phyloP scores from a whole-genome alignment of 2,797 vertebrate species.

The Acanthurus lineatus region DNA sequence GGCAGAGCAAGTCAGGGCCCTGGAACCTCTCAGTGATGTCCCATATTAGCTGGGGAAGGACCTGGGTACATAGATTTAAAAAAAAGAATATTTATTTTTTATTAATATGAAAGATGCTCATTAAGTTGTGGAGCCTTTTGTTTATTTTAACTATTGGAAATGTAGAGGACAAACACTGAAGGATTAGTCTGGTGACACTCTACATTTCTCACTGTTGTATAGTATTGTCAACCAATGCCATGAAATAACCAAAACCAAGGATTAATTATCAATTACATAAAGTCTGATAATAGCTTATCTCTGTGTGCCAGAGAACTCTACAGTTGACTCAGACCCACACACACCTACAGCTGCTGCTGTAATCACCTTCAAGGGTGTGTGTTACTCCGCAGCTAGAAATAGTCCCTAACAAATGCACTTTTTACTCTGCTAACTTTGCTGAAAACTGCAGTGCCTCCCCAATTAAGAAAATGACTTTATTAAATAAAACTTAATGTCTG shows the following conservation, averaged over 20 bases:
- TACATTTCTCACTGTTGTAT: background rate
- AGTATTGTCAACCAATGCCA: background rate
- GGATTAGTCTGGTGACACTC: background rate
- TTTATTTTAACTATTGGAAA: background rate
- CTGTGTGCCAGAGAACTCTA: background rate
- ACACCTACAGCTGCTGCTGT: background rate
- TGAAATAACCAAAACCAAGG: background rate
- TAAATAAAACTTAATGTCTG: background rate
- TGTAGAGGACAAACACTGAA: background rate
- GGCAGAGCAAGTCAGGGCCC: conserved; percentile 93
- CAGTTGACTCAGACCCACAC: background rate
- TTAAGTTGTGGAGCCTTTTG: background rate
- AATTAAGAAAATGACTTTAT: background rate
- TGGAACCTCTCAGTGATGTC: conserved; percentile 94
- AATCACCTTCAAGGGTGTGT: background rate
- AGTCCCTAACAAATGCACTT: conserved; percentile 1
- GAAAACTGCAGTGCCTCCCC: background rate
- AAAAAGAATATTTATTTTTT: background rate
- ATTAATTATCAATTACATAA: background rate
- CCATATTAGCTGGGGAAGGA: conserved; percentile 97
- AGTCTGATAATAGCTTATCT: background rate
- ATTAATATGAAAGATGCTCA: background rate
- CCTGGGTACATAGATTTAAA: conserved; percentile 80
- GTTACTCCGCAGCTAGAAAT: background rate
- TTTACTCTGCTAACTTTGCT: background rate